Percentiles rank a stretch among this genome's conserved stretches.
Evolutionary conservation across 1,140 invertebrate species (phyloP).

Genomic region (Drosophila baimaii): DNA sequence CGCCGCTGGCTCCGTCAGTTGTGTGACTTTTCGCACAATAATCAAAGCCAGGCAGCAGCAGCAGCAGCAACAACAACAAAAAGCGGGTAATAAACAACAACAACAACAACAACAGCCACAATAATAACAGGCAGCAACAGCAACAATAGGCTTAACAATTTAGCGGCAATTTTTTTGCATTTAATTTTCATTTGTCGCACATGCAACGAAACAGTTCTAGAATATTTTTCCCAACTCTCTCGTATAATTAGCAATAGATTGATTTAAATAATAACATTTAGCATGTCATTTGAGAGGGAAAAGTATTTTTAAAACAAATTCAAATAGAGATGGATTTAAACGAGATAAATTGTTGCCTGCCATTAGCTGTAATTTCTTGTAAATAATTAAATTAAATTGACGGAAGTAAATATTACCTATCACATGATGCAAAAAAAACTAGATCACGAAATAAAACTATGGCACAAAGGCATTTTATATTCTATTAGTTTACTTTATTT

Average conservation of each 20-base stretch:
- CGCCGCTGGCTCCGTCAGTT: constrained; percentile 66
- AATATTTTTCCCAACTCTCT: constrained; percentile 6
- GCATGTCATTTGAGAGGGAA: no score
- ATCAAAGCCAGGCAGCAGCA: constrained; percentile 62
- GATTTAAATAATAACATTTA: constrained; percentile 13
- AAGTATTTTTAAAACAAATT: not conserved
- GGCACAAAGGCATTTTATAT: no score
- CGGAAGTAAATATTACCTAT: not conserved
- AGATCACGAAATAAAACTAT: not conserved
- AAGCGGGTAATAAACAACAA: constrained; percentile 14
- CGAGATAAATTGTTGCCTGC: not conserved
- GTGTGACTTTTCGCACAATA: constrained; percentile 82
- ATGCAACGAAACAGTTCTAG: constrained; percentile 27
- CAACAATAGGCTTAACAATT: constrained; percentile 55
- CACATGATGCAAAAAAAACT: not conserved
- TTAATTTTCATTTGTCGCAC: constrained; percentile 44
- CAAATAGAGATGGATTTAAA: not conserved
- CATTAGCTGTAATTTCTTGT: constrained; percentile 1
- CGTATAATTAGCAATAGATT: constrained; percentile 7
- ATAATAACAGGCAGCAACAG: constrained; percentile 5
- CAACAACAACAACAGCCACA: constrained; percentile 14
- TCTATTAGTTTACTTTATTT: no score
- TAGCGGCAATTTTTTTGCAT: constrained; percentile 52
- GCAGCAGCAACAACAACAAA: constrained; percentile 22
- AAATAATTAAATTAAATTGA: constrained; percentile 3